Percentiles rank a stretch among this genome's conserved stretches.
Conservation (phyloP, 2,888 invertebrate genomes). For the Zaprionus bogoriensis region DNA sequence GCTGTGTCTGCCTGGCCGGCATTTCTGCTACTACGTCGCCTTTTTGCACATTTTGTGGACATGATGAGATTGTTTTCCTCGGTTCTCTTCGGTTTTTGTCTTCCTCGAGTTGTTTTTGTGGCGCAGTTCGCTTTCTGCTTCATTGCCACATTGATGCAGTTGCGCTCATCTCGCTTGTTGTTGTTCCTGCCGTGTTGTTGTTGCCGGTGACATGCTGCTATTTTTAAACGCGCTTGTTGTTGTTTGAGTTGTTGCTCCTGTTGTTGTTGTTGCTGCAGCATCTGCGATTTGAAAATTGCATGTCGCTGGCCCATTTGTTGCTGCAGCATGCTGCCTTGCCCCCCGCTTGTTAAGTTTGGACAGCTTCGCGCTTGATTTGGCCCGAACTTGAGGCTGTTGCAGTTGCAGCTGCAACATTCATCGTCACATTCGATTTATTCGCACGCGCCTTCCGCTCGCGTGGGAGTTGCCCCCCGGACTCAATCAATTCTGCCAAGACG, state of each 20-base stretch:
- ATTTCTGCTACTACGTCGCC: background rate
- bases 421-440: slow-evolving; percentile 35
- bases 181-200: slow-evolving; percentile 24
- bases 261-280: slow-evolving; percentile 37
- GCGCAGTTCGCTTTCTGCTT: slow-evolving; percentile 47
- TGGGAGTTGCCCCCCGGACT: slow-evolving; percentile 41
- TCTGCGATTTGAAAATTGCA: slow-evolving; percentile 63
- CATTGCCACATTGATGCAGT: slow-evolving; percentile 63
- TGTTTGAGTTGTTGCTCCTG: too few relatives aligned
- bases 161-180: too few relatives aligned
- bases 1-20: background rate
- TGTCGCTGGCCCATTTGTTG: slow-evolving; percentile 62
- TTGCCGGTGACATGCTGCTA: slow-evolving; percentile 67
- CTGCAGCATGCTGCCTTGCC: slow-evolving; percentile 10
- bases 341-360: slow-evolving; percentile 51
- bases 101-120: slow-evolving; percentile 17
- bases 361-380: slow-evolving; percentile 70
- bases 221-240: slow-evolving; percentile 60
- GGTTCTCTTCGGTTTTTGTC: background rate
- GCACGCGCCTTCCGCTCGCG: too few relatives aligned
- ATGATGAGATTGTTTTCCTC: slow-evolving; percentile 27
- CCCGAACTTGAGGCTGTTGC: slow-evolving; percentile 44
- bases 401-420: slow-evolving; percentile 42
- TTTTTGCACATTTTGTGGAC: slow-evolving; percentile 6
- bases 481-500: slow-evolving; percentile 59